Evolutionary conservation across 2,113 vertebrate species (phyloP).

Genomic region (Pygoscelis antarcticus): DNA sequence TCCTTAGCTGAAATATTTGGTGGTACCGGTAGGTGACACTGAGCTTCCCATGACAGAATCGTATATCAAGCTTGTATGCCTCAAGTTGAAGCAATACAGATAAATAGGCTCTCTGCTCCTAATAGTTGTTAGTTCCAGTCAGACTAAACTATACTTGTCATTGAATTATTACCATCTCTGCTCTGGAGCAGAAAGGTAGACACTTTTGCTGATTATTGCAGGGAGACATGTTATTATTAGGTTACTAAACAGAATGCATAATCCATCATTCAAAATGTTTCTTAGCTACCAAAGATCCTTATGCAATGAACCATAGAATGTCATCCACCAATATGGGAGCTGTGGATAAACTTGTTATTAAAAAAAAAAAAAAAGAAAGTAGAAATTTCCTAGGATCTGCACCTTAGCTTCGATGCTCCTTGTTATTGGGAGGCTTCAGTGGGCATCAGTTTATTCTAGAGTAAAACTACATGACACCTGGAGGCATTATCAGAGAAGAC

Average conservation of each 20-base stretch:
- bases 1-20: not conserved
- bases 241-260: not conserved
- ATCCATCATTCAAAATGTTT: not conserved
- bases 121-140: not conserved
- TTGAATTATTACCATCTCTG: not conserved
- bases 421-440: not conserved
- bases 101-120: not conserved
- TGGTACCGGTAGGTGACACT: not conserved
- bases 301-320: not conserved
- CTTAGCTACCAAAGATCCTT: not conserved
- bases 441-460: not conserved
- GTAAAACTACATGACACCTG: not conserved
- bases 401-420: not conserved
- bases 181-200: not conserved
- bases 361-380: not conserved
- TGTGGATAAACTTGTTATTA: not conserved
- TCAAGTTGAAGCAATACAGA: slow-evolving; percentile 5
- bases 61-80: not conserved
- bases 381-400: not conserved
- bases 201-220: not conserved
- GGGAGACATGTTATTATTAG: not conserved
- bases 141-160: not conserved
- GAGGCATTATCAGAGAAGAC: not conserved
- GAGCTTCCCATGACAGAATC: not conserved
- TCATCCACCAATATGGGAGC: not conserved